Percentiles rank a stretch among this genome's conserved stretches.
Conservation (phyloP, 2,113 vertebrate genomes). For the Osmerus mordax region DNA sequence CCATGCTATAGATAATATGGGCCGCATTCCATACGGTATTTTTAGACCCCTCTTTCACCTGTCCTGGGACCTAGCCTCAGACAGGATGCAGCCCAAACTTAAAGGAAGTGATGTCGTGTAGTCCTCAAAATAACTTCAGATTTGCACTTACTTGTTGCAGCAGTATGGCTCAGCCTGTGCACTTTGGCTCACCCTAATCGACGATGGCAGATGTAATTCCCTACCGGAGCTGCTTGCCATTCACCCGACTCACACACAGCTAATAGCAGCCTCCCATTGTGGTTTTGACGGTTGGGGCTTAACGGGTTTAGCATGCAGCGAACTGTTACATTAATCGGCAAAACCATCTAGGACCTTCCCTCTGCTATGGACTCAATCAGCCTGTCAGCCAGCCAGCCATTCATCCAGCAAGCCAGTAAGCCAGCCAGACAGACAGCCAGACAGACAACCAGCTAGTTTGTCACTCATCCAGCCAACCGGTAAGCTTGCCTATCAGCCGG, state of each 20-base stretch:
- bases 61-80: slow-evolving; percentile 2
- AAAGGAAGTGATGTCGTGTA: neutral
- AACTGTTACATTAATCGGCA: slow-evolving; percentile 30
- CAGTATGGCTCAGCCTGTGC: slow-evolving; percentile 1
- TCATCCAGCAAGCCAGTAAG: neutral
- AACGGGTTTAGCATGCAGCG: slow-evolving; percentile 11
- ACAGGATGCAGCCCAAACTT: neutral
- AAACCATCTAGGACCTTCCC: slow-evolving; percentile 29
- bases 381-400: neutral
- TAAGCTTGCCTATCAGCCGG: neutral
- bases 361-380: neutral
- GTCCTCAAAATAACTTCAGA: neutral
- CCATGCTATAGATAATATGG: slow-evolving; percentile 4
- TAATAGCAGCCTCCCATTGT: slow-evolving; percentile 31
- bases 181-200: slow-evolving; percentile 3
- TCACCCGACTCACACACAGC: neutral
- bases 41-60: slow-evolving; percentile 5
- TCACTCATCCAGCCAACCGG: neutral
- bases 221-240: slow-evolving; percentile 3
- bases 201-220: slow-evolving; percentile 3
- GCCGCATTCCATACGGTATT: neutral
- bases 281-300: slow-evolving; percentile 18
- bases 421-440: neutral
- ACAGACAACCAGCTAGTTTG: neutral
- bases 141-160: neutral